Percentiles rank a stretch among this genome's conserved stretches.
Evolutionary conservation across 53 echinoderm and acorn worm genomes (phyloP).

Genomic region (Astropecten irregularis): DNA sequence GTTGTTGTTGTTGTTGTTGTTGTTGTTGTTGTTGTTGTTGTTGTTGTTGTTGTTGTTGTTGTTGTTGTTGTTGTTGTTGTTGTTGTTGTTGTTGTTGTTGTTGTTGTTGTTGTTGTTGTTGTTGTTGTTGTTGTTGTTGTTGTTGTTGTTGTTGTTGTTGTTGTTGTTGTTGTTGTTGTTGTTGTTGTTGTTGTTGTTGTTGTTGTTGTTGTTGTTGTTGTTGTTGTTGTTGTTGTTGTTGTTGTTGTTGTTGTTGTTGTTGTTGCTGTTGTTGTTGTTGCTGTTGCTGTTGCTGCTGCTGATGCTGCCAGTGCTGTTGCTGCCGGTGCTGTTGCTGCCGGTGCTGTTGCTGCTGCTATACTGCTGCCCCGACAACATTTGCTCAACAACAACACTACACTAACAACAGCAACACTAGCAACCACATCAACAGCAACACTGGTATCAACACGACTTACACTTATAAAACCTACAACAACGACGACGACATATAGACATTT

Average conservation of each 20-base stretch:
- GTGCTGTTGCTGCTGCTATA: too few species aligned
- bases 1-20: slow-evolving; percentile 8
- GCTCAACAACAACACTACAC: too few species aligned
- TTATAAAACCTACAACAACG: too few species aligned
- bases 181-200: slow-evolving; percentile 1
- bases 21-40: slow-evolving; percentile 8
- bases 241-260: neutral
- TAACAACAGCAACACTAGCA: neutral
- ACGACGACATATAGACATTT: too few species aligned
- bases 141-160: neutral
- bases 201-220: slow-evolving; percentile 16
- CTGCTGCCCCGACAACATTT: too few species aligned
- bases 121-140: neutral
- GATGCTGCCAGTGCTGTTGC: neutral
- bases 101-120: neutral
- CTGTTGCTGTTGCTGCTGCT: slow-evolving; percentile 1
- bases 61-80: neutral
- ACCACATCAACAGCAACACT: too few species aligned
- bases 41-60: neutral
- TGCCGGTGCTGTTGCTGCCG: neutral
- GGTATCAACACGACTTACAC: too few species aligned
- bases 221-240: neutral
- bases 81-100: neutral
- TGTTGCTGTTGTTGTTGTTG: slow-evolving; percentile 18
- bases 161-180: slow-evolving; percentile 2